Conservation (phyloP, 2,888 invertebrate genomes). For the Sclerodermus sp. region DNA sequence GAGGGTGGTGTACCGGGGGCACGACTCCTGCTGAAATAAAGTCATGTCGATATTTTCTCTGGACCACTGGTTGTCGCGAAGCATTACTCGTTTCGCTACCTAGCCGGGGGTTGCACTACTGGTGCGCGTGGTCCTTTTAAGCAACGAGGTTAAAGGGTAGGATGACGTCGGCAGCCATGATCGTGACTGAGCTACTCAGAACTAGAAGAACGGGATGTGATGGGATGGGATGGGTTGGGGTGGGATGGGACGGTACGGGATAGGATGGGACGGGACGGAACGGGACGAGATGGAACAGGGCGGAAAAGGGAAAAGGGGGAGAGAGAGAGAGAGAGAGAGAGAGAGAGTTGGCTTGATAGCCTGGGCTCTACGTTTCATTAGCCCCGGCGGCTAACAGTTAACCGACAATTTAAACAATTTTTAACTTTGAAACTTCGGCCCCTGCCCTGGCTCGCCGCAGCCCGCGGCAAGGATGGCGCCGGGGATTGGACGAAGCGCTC, state of each 20-base stretch:
- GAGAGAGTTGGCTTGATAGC: conserved; percentile 30
- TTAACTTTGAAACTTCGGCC: conserved; percentile 47
- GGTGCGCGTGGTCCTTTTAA: conserved; percentile 19
- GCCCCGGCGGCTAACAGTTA: conserved; percentile 52
- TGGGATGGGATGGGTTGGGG: too few species aligned
- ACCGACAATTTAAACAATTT: conserved; percentile 55
- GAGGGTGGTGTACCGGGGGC: too few species aligned
- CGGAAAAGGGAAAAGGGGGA: too few species aligned
- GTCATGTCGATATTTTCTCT: too few species aligned
- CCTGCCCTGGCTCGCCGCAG: conserved; percentile 20
- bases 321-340: too few species aligned
- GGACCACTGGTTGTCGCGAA: too few species aligned
- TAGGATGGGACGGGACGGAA: too few species aligned
- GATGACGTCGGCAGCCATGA: conserved; percentile 9
- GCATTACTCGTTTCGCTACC: too few species aligned
- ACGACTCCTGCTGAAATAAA: too few species aligned
- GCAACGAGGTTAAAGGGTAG: conserved; percentile 27
- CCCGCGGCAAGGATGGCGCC: conserved; percentile 33
- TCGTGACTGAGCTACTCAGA: conserved; percentile 11
- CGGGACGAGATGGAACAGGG: too few species aligned
- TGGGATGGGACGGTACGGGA: too few species aligned
- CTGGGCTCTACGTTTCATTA: conserved; percentile 49
- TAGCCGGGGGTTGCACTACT: too few species aligned
- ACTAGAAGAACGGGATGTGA: conserved; percentile 16
- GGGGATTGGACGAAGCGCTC: conserved; percentile 27